phyloP scores from a whole-genome alignment of 2,113 vertebrate species.

The Desmodus rotundus region DNA sequence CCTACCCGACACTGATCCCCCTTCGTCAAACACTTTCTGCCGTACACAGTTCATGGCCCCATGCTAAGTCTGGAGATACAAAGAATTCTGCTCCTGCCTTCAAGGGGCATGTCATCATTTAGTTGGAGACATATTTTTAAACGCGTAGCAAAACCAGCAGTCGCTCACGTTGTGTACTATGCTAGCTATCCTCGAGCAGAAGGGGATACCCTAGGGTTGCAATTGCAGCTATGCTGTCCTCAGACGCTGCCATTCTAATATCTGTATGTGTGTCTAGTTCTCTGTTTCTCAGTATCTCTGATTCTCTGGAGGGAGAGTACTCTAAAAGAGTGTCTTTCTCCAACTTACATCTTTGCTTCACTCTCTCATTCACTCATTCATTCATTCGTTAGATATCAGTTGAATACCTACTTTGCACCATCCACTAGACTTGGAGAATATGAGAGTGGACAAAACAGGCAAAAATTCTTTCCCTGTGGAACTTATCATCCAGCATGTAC shows the following conservation, averaged over 20 bases:
- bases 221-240: neutral
- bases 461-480: neutral
- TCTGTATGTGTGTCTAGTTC: neutral
- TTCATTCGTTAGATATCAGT: neutral
- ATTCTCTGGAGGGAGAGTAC: neutral
- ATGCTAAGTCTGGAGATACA: neutral
- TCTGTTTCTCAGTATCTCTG: neutral
- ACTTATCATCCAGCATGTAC: neutral
- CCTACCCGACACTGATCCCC: neutral
- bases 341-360: neutral
- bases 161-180: neutral
- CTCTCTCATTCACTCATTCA: neutral
- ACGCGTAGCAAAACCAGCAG: neutral
- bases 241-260: neutral
- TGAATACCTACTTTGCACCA: neutral
- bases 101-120: neutral
- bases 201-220: neutral
- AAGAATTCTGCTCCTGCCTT: neutral
- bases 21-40: neutral
- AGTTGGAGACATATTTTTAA: neutral
- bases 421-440: neutral
- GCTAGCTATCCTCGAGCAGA: neutral
- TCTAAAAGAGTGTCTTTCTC: neutral
- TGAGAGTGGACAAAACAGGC: neutral
- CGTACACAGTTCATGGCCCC: neutral